Evolutionary conservation across 2,113 vertebrate species (phyloP).

Genomic region (Zeus faber): DNA sequence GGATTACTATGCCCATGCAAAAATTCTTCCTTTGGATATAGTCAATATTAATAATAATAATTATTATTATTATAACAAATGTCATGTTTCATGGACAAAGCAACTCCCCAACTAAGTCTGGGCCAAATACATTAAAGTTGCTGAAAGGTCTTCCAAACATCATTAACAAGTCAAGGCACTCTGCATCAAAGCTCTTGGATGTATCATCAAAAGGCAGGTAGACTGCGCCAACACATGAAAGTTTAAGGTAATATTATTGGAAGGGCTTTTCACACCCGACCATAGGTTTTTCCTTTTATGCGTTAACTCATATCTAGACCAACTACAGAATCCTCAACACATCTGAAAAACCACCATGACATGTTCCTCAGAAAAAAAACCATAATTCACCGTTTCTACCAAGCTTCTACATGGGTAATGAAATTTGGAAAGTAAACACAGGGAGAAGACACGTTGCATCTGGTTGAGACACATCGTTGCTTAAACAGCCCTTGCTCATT

Average conservation of each 20-base stretch:
- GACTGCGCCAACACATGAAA: not conserved
- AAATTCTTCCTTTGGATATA: conserved; percentile 13
- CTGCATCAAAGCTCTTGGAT: not conserved
- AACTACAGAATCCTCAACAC: not conserved
- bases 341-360: conserved; percentile 4
- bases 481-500: conserved; percentile 36
- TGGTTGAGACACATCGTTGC: conserved; percentile 25
- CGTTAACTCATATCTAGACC: no score
- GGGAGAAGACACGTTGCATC: conserved; percentile 27
- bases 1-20: conserved; percentile 19
- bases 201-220: not conserved
- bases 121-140: not conserved
- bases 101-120: not conserved
- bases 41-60: conserved; percentile 2
- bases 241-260: no score
- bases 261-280: no score
- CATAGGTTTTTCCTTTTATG: no score
- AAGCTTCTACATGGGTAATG: conserved; percentile 25
- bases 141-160: not conserved
- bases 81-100: conserved; percentile 14
- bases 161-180: conserved; percentile 6
- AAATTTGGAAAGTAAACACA: conserved; percentile 55
- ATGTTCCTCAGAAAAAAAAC: conserved; percentile 3
- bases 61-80: not conserved
- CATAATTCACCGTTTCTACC: conserved; percentile 1